Base-by-base conservation (phyloP, 2,797 vertebrate species). In the Etheostoma nigrum region DNA sequence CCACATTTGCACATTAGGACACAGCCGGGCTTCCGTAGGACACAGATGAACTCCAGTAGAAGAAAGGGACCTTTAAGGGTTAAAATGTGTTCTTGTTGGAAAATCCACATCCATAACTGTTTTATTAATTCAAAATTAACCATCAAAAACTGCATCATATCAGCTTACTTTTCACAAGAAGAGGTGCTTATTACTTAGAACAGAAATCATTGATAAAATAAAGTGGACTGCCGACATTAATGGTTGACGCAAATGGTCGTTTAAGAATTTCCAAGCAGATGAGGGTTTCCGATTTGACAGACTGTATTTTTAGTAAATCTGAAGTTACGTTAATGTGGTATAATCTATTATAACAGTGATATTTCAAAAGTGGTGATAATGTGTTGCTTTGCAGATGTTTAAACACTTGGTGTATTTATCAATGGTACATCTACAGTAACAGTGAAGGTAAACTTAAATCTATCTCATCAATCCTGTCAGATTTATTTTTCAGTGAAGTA, bases 51-150 rank as follows among this genome's bases (percentile, higher is more conserved):
- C 42, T 44, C 42, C 13, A 44, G 15, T 1, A 52, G 25, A 72
- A 55, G 13, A 84, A 75, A 0, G 18, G 33, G 15, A 73, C 25
- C 11, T 8, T 8, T 5, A 58, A 33, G 11, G 11, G 36, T 70
- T 67, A 14, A 33, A 67, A 16, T 74, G 53, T 82, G 63, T 62
- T 79, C 40, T 77, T 71, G 13, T 63, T 71, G 33, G 40, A 86
- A 85, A 51, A 69, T 45, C 63, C 44, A 70, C 2, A 3, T 78
- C 73, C 75, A 77, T 76, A 81, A 76, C 30, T n/a, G 30, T 45
- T 81, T 91, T 89, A 90, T 87, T 92, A 15, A 78, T 78, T 88
- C 23, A 83, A 89, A 88, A 57, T 53, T 36, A 45, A 62, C 51
- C 67, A 83, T 67, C 51, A 72, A 74, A 55, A 79, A 79, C 54